Evolutionary conservation across 2,888 invertebrate genomes (phyloP).

Genomic region (Eristalis arbustorum): DNA sequence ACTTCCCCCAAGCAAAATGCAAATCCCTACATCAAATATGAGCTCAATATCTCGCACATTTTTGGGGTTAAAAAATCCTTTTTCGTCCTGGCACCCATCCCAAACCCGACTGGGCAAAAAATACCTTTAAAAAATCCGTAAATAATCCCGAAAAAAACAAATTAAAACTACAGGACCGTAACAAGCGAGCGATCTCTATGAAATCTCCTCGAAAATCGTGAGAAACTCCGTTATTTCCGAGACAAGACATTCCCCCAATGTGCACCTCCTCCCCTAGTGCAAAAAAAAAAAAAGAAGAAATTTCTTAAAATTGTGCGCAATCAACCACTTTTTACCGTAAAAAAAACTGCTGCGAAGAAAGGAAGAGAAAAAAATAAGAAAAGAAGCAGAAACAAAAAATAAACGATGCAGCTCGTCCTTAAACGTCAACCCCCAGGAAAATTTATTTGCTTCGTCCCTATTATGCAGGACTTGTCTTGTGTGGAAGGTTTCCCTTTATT

Average conservation of each 20-base stretch:
- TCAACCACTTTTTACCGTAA: slow-evolving; percentile 68
- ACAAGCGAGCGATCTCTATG: slow-evolving; percentile 26
- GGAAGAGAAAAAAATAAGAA: slow-evolving; percentile 5
- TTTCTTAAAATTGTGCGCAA: slow-evolving; percentile 56
- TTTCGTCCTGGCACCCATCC: slow-evolving; percentile 14
- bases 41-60: neutral
- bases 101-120: neutral
- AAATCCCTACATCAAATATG: slow-evolving; percentile 1
- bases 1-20: neutral
- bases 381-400: neutral
- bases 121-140: slow-evolving; percentile 40
- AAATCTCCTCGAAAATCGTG: slow-evolving; percentile 56
- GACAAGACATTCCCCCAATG: slow-evolving; percentile 32
- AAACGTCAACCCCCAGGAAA: slow-evolving; percentile 52
- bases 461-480: slow-evolving; percentile 53
- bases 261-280: slow-evolving; percentile 8
- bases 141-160: slow-evolving; percentile 49
- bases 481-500: slow-evolving; percentile 29
- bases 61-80: slow-evolving; percentile 45
- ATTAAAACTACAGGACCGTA: slow-evolving; percentile 41
- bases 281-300: slow-evolving; percentile 34
- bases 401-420: slow-evolving; percentile 37
- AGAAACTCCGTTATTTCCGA: slow-evolving; percentile 65
- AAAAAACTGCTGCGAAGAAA: slow-evolving; percentile 18
- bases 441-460: slow-evolving; percentile 42